Evolutionary conservation across 1,140 invertebrate species (phyloP).

Genomic region (Neelides sp.): DNA sequence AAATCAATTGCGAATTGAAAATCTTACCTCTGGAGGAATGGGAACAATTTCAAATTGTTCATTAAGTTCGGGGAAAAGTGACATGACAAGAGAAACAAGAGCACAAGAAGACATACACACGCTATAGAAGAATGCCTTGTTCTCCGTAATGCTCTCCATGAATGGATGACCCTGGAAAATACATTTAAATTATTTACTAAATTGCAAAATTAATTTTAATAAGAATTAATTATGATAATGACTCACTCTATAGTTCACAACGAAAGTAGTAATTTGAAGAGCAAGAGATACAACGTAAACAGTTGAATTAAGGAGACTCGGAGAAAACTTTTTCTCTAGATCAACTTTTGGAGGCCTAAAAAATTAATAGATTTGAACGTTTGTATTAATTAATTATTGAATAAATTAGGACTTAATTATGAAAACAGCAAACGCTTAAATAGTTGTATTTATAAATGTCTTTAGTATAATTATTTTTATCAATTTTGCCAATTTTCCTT

Average conservation of each 20-base stretch:
- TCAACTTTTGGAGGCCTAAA: slow-evolving; percentile 42
- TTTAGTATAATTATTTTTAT: background rate
- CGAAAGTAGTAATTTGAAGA: slow-evolving; percentile 94
- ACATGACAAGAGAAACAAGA: slow-evolving; percentile 62
- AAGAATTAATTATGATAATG: slow-evolving; percentile 3
- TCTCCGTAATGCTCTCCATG: slow-evolving; percentile 90
- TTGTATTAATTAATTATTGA: background rate
- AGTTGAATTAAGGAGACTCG: slow-evolving; percentile 89
- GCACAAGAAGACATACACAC: slow-evolving; percentile 57
- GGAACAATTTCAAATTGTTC: slow-evolving; percentile 77
- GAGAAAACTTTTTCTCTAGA: slow-evolving; percentile 76
- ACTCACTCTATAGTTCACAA: slow-evolving; percentile 93
- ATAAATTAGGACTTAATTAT: no score
- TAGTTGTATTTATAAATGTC: background rate
- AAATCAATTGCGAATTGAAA: slow-evolving; percentile 8
- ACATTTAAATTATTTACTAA: slow-evolving; percentile 3
- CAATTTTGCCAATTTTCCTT: background rate
- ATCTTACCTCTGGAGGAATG: slow-evolving; percentile 63
- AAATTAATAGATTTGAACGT: background rate
- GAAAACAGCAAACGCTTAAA: no score
- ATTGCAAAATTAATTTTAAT: slow-evolving; percentile 5
- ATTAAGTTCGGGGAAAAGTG: slow-evolving; percentile 61
- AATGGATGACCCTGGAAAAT: slow-evolving; percentile 78
- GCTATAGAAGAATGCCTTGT: slow-evolving; percentile 83
- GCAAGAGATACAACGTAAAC: slow-evolving; percentile 97